Percentiles rank a stretch among this genome's conserved stretches.
Evolutionary conservation across 2,888 invertebrate species (phyloP).

Genomic region (Protodeltote pygarga): DNA sequence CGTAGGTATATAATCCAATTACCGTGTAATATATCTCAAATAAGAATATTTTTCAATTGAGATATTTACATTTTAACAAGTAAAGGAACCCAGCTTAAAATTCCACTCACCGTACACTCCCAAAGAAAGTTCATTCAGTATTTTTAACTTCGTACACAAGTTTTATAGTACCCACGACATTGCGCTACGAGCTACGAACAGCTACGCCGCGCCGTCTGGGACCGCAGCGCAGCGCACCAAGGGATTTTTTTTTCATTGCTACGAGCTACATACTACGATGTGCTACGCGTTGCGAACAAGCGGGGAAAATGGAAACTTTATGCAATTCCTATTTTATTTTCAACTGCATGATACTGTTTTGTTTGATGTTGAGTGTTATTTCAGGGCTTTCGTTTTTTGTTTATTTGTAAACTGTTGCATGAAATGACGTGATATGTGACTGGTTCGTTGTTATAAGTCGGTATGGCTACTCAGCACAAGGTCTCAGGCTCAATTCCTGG

Average conservation of each 20-base stretch:
- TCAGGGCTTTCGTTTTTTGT: too few relatives aligned
- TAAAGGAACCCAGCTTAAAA: conserved; percentile 24
- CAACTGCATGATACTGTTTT: conserved; percentile 23
- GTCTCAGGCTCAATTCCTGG: too few relatives aligned
- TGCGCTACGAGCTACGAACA: conserved; percentile 44
- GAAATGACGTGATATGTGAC: too few relatives aligned
- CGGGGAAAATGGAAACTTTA: conserved; percentile 39
- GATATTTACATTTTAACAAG: too few relatives aligned
- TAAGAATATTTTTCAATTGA: too few relatives aligned
- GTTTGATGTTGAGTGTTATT: conserved; percentile 20
- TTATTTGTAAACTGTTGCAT: too few relatives aligned
- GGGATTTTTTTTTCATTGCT: conserved; percentile 38
- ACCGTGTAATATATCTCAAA: too few relatives aligned
- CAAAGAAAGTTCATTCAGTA: conserved; percentile 58
- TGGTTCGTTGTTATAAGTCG: too few relatives aligned
- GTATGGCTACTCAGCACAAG: too few relatives aligned
- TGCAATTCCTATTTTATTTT: conserved; percentile 20
- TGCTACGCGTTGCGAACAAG: conserved; percentile 42
- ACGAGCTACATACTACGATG: conserved; percentile 19
- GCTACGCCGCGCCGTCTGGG: conserved; percentile 49
- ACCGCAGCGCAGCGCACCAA: conserved; percentile 32
- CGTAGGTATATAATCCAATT: too few relatives aligned
- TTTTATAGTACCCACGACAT: conserved; percentile 59
- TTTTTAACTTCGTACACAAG: conserved; percentile 59
- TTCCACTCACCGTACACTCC: conserved; percentile 33